Evolutionary conservation across 37 sponge, comb jelly and placozoan genomes (phyloP).

Genomic region (Geodia barretti): DNA sequence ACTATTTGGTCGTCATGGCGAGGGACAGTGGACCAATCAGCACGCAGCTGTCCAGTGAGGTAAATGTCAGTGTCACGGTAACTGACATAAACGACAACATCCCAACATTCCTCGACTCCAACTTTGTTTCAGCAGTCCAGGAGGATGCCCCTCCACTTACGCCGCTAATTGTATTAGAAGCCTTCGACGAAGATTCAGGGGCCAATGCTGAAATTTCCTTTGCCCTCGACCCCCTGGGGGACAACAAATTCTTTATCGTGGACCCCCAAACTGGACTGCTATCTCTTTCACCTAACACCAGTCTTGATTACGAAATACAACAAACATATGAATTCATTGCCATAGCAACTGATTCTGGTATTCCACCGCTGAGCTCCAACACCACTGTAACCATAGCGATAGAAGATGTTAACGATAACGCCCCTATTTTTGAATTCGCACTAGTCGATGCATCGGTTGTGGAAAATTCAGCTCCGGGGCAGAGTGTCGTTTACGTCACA

Average conservation of each 20-base stretch:
- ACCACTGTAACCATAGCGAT: constrained; percentile 43
- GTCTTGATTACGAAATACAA: constrained; percentile 46
- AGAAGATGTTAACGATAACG: constrained; percentile 74
- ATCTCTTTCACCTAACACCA: constrained; percentile 1
- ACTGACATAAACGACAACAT: constrained; percentile 54
- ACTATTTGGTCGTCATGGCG: constrained; percentile 48
- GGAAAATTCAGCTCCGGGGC: constrained; percentile 49
- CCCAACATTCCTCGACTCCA: constrained; percentile 33
- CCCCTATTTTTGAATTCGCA: constrained; percentile 38
- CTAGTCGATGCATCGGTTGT: constrained; percentile 19
- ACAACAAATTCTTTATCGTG: constrained; percentile 29
- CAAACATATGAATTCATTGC: constrained; percentile 27
- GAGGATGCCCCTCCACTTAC: constrained; percentile 39
- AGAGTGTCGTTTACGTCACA: constrained; percentile 14
- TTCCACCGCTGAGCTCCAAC: constrained; percentile 31
- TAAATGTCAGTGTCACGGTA: constrained; percentile 37
- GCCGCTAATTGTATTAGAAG: constrained; percentile 34
- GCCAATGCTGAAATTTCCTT: constrained; percentile 57
- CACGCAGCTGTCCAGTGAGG: constrained; percentile 22
- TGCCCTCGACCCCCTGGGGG: constrained; percentile 20
- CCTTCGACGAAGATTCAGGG: constrained; percentile 65
- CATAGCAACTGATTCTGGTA: constrained; percentile 57
- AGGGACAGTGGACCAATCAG: constrained; percentile 38
- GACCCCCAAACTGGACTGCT: constrained; percentile 46
- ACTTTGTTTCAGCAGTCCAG: constrained; percentile 14